phyloP scores from a whole-genome alignment of 2,797 vertebrate species.

The Sebastes taczanowskii region DNA sequence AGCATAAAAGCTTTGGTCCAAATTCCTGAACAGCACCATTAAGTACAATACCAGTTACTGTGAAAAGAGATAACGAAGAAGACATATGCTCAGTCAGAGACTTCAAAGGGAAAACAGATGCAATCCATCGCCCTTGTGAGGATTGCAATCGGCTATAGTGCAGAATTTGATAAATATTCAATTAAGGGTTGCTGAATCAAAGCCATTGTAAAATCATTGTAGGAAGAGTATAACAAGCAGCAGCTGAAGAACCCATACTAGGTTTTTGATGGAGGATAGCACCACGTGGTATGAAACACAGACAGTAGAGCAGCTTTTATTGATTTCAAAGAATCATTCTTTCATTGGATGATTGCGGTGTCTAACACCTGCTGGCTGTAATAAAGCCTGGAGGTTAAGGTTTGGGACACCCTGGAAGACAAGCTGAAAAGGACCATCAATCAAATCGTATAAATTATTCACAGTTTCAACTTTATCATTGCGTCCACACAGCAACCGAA shows the following conservation, averaged over 20 bases:
- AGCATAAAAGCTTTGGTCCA: neutral
- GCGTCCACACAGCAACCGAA: neutral
- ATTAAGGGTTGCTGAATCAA: neutral
- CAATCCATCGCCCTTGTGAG: neutral
- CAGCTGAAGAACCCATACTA: neutral
- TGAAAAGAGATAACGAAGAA: neutral
- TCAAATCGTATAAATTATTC: slow-evolving; percentile 58
- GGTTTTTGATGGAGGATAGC: neutral
- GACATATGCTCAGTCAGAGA: neutral
- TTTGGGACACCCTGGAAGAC: slow-evolving; percentile 28
- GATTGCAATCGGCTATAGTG: neutral
- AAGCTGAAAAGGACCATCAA: slow-evolving; percentile 40
- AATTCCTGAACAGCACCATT: neutral
- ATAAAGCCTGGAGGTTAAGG: slow-evolving; percentile 16
- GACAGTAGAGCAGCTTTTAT: slow-evolving; percentile 3
- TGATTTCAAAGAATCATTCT: slow-evolving; percentile 38
- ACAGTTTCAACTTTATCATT: slow-evolving; percentile 45
- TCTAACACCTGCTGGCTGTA: slow-evolving; percentile 40
- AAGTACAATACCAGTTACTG: neutral
- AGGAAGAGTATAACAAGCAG: neutral
- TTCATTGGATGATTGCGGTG: slow-evolving; percentile 25
- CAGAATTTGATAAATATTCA: neutral
- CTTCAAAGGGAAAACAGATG: neutral
- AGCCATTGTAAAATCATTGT: neutral
- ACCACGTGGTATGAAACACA: neutral